Conservation (phyloP, 2,797 vertebrate genomes). For the Sarcoramphus papa region DNA sequence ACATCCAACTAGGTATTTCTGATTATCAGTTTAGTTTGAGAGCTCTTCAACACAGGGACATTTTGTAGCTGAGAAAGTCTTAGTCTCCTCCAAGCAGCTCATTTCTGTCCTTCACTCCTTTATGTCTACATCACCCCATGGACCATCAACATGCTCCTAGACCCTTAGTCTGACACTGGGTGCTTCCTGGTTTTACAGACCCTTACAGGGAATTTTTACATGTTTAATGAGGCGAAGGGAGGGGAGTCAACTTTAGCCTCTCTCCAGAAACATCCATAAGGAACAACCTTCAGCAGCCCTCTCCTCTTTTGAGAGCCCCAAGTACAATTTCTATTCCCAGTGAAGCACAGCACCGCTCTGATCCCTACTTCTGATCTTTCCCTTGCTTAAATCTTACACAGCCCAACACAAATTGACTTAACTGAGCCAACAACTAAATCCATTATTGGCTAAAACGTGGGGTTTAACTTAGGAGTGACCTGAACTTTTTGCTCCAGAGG, state of each 20-base stretch:
- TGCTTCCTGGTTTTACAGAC: neutral
- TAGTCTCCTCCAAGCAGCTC: neutral
- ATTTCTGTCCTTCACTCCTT: neutral
- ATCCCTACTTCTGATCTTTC: neutral
- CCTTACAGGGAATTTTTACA: neutral
- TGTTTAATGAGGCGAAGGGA: fast-evolving
- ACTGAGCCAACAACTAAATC: neutral
- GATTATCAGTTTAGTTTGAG: neutral
- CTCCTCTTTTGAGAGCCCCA: neutral
- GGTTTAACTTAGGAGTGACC: neutral
- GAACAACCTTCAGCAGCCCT: neutral
- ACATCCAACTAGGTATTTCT: neutral
- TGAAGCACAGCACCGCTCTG: neutral
- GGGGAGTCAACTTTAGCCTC: neutral
- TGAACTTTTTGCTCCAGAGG: neutral
- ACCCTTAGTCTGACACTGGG: neutral
- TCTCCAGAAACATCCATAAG: neutral
- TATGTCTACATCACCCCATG: neutral
- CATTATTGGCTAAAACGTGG: neutral
- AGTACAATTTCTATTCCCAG: neutral
- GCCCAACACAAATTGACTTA: neutral
- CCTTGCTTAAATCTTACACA: neutral
- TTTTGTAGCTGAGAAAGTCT: neutral
- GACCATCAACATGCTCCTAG: neutral
- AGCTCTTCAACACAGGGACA: neutral